phyloP scores from a whole-genome alignment of 2,113 vertebrate genomes.

The Anseranas semipalmata region DNA sequence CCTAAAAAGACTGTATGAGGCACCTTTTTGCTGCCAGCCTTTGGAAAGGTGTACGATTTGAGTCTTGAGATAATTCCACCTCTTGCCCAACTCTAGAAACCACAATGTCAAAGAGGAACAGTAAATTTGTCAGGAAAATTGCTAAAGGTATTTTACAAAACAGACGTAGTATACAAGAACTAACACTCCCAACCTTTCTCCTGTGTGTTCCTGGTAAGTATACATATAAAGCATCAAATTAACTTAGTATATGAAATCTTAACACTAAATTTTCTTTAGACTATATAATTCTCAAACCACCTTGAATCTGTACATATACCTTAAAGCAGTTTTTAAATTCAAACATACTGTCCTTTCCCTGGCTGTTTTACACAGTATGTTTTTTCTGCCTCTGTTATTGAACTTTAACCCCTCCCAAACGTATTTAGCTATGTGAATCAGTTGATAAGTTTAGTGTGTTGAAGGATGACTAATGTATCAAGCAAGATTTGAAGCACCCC shows the following conservation, averaged over 20 bases:
- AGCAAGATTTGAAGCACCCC: background rate
- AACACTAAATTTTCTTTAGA: background rate
- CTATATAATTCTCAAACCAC: background rate
- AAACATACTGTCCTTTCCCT: background rate
- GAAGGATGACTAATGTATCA: background rate
- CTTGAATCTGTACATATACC: background rate
- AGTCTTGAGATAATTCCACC: conserved; percentile 87
- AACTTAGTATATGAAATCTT: background rate
- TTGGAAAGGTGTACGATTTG: conserved; percentile 88
- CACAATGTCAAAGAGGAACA: conserved; percentile 84
- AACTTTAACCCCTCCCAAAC: background rate
- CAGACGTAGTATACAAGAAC: background rate
- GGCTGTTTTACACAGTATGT: background rate
- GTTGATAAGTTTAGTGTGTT: background rate
- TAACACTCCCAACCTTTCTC: background rate
- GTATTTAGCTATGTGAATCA: background rate
- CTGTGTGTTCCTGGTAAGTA: background rate
- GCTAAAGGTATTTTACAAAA: background rate
- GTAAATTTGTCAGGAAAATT: conserved; percentile 63
- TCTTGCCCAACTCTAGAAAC: conserved; percentile 85
- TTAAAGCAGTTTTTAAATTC: background rate
- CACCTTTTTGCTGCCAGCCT: conserved; percentile 89
- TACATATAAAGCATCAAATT: background rate
- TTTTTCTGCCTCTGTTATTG: background rate
- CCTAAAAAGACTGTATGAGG: conserved; percentile 59